phyloP scores from a whole-genome alignment of 2,888 invertebrate species.

The Leptarthrus brevirostris region DNA sequence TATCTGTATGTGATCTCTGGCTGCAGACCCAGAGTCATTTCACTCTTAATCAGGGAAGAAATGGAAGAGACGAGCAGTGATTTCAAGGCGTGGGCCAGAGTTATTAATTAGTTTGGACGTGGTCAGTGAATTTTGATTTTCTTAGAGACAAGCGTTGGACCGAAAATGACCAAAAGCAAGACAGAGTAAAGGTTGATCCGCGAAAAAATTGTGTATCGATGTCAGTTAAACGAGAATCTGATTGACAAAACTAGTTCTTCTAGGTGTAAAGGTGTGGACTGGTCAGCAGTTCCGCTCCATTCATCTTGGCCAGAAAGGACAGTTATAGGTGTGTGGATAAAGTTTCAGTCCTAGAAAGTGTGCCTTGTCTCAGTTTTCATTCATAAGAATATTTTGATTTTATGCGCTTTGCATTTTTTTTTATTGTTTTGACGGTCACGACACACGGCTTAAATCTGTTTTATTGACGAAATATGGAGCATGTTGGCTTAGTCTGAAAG shows the following conservation, averaged over 20 bases:
- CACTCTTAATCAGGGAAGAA: constrained; percentile 19
- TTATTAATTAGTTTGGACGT: constrained; percentile 57
- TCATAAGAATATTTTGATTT: constrained; percentile 39
- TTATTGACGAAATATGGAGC: no score
- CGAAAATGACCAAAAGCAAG: constrained; percentile 13
- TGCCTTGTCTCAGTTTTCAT: constrained; percentile 46
- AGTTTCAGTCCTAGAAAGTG: constrained; percentile 29
- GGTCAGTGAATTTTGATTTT: constrained; percentile 57
- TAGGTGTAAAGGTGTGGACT: constrained; percentile 53
- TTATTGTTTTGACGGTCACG: constrained; percentile 13
- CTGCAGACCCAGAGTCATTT: constrained; percentile 9
- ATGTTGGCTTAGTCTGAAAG: no score
- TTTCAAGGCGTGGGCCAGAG: constrained; percentile 54
- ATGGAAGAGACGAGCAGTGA: constrained; percentile 37
- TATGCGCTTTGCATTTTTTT: constrained; percentile 23
- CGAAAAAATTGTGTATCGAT: constrained; percentile 49
- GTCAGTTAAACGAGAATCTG: constrained; percentile 49
- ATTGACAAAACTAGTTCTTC: constrained; percentile 50
- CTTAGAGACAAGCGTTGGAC: constrained; percentile 40
- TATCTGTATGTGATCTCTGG: constrained; percentile 9
- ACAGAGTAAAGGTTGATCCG: background rate
- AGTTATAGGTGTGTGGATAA: background rate
- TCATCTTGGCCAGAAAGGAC: constrained; percentile 20
- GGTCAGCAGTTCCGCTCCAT: constrained; percentile 5
- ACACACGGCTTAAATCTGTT: no score